Conservation (phyloP, 1,140 invertebrate genomes). For the Drosophila truncata region DNA sequence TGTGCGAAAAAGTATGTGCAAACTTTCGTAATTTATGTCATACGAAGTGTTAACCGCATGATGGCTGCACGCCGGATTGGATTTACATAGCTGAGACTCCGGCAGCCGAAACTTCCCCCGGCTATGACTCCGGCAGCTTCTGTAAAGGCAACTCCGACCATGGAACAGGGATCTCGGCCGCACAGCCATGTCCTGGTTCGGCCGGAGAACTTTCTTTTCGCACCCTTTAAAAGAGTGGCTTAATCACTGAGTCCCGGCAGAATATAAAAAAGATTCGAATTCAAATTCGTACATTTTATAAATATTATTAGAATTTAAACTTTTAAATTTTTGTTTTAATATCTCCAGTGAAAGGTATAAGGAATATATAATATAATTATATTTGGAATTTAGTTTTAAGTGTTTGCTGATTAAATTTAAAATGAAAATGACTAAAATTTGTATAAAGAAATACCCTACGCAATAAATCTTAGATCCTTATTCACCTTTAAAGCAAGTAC, state of each 20-base stretch:
- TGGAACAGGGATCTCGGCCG: slow-evolving; percentile 18
- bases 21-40: slow-evolving; percentile 84
- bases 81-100: slow-evolving; percentile 80
- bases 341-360: neutral
- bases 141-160: slow-evolving; percentile 8
- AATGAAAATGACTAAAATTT: neutral
- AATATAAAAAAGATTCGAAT: neutral
- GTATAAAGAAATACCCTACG: no score
- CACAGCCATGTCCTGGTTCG: slow-evolving; percentile 43
- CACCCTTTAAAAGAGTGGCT: neutral
- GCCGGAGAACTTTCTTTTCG: slow-evolving; percentile 14
- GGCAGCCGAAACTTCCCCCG: slow-evolving; percentile 63
- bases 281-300: neutral
- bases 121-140: slow-evolving; percentile 6
- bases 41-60: slow-evolving; percentile 83
- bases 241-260: neutral
- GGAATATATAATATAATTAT: neutral
- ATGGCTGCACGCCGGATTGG: slow-evolving; percentile 83
- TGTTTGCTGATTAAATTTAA: neutral
- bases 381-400: no score
- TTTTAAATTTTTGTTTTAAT: neutral
- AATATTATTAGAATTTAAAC: neutral
- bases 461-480: neutral
- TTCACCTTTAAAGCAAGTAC: neutral
- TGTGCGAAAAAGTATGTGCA: slow-evolving; percentile 81